Percentiles rank a stretch among this genome's conserved stretches.
Evolutionary conservation across 2,888 invertebrate genomes (phyloP).

Genomic region (Sylvicola cinctus): DNA sequence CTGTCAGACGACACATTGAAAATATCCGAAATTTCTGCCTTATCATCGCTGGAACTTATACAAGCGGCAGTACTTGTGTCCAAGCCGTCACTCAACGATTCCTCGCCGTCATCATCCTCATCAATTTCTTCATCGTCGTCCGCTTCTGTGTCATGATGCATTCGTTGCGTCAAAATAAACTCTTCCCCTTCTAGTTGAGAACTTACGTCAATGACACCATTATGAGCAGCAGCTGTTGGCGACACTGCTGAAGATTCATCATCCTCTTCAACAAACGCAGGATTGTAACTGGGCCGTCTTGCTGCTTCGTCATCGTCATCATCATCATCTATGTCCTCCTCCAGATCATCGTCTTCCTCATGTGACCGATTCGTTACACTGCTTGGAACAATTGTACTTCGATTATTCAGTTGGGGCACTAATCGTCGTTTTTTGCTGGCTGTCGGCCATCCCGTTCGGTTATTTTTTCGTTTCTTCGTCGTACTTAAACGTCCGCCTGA

Average conservation of each 20-base stretch:
- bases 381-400: neutral
- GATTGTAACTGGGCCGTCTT: neutral
- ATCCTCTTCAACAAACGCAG: neutral
- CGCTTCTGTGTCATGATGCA: neutral
- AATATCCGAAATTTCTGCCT: constrained; percentile 23
- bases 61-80: neutral
- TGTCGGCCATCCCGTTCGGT: constrained; percentile 62
- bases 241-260: neutral
- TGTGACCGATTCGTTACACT: neutral
- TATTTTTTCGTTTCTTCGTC: constrained; percentile 31
- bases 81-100: neutral
- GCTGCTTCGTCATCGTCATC: neutral
- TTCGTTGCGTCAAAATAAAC: neutral
- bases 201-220: neutral
- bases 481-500: constrained; percentile 1
- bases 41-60: constrained; percentile 17
- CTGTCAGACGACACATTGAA: constrained; percentile 25
- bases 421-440: constrained; percentile 10
- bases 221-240: neutral
- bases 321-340: constrained; percentile 1
- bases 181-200: neutral
- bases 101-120: neutral
- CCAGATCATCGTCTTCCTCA: neutral
- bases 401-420: neutral
- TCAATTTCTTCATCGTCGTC: neutral